Base-by-base conservation (phyloP, 2,888 invertebrate genomes). In the Dysmachus trigonus region DNA sequence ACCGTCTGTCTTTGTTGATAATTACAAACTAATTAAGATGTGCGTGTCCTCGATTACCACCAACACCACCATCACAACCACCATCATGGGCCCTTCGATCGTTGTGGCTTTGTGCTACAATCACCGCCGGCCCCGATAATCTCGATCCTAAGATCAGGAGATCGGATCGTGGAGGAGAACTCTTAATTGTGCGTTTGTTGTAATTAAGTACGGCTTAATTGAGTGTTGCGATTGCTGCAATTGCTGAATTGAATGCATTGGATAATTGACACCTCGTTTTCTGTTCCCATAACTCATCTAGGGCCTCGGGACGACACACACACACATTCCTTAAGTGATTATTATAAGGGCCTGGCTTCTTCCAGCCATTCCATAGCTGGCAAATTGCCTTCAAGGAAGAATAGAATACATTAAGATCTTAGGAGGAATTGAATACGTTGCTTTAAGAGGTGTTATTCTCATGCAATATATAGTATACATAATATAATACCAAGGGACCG, bases 1-100 rank as follows among this genome's bases (percentile, higher is more conserved):
- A 6, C 22, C 27, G 72, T 72, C 38, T 72, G 83, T 72, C 72
- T n/a, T 38, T 72, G 83, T 22, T 72, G 72, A 81, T 83, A 83
- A 83, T 83, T 83, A 83, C 83, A 38, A 83, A 83, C 83, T 83
- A 83, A 83, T 83, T 83, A 83, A 72, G 83, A 72, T 72, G 83
- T 83, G 41, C 83, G 83, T 72, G 72, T 72, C 41, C 72, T 31
- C 53, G 31, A 82, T 82, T 82, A n/a, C 47, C 74, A 31, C 73
- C 27, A 73, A 0, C 76, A 51, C 51, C 47, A 10, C 31, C 5
- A 31, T 31, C 38, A 41, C n/a, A n/a, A n/a, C 38, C 38, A 41
- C 38, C 38, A 13, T 18, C 47, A n/a, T 10, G 33, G 27, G n/a
- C 53, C 27, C 15, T 51, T 62, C 62, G 27, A 22, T 76, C 76